Evolutionary conservation across 53 echinoderm and acorn worm genomes (phyloP).

Genomic region (Antedon mediterranea): DNA sequence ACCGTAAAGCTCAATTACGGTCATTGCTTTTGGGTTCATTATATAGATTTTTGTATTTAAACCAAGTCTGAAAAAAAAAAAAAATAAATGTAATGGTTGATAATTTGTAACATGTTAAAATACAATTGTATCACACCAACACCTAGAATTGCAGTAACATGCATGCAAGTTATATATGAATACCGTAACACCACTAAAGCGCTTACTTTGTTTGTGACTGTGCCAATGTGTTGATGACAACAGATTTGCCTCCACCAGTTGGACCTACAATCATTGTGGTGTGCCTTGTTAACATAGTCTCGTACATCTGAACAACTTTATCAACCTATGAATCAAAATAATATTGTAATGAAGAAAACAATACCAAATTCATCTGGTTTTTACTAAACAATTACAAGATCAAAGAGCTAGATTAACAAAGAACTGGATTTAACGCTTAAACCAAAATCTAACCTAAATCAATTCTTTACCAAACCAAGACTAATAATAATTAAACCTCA

Average conservation of each 20-base stretch:
- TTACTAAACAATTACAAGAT: too few species aligned
- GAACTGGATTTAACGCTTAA: too few species aligned
- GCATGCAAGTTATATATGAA: too few species aligned
- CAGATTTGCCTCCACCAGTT: conserved; percentile 89
- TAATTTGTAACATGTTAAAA: background rate
- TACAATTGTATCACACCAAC: too few species aligned
- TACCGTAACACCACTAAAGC: too few species aligned
- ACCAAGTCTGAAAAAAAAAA: conserved; percentile 37
- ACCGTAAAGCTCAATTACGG: conserved; percentile 95
- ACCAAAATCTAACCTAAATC: too few species aligned
- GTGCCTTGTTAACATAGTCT: conserved; percentile 96
- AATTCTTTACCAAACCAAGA: too few species aligned
- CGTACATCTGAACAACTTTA: conserved; percentile 98
- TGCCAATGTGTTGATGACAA: conserved; percentile 89
- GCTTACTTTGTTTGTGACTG: conserved; percentile 98
- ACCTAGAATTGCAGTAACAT: too few species aligned
- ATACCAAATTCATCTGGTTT: too few species aligned
- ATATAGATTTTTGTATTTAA: conserved; percentile 72
- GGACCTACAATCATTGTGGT: conserved; percentile 98
- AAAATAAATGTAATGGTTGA: background rate
- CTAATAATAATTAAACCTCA: too few species aligned
- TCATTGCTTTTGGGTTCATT: conserved; percentile 99
- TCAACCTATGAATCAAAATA: conserved; percentile 44
- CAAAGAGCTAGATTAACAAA: too few species aligned
- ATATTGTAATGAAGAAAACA: too few species aligned